These are phyloP conservation scores for Dysdera silvatica DNA, from an alignment of 1,140 invertebrate species.

Conservation along the genomic window DNA sequence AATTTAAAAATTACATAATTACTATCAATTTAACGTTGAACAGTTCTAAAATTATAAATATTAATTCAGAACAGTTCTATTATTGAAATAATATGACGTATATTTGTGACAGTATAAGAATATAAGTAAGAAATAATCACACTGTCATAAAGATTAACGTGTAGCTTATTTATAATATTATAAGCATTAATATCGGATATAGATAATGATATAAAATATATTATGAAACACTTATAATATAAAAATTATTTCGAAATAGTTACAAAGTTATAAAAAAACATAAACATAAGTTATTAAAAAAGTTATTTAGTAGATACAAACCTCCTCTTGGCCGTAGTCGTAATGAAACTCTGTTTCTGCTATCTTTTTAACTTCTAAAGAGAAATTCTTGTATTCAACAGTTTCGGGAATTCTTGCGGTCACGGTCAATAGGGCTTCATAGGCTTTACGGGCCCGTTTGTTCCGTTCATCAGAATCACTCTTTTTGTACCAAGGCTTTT, in stretches of 20 bases:
- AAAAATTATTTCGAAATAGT: too few relatives aligned
- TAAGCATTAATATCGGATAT: too few relatives aligned
- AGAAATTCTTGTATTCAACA: constrained; percentile 56
- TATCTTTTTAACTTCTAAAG: constrained; percentile 59
- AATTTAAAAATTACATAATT: too few relatives aligned
- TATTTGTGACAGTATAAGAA: not conserved
- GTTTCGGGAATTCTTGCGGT: constrained; percentile 69
- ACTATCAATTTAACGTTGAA: too few relatives aligned
- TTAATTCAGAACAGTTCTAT: not conserved
- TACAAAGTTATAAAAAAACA: too few relatives aligned
- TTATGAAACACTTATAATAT: too few relatives aligned
- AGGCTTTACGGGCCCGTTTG: constrained; percentile 73
- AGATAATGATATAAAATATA: too few relatives aligned
- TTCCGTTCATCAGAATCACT: constrained; percentile 72
- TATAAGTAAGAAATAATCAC: not conserved
- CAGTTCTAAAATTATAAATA: not conserved
- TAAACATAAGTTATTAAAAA: not conserved
- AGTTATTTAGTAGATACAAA: constrained; percentile 25
- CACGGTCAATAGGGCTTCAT: constrained; percentile 79
- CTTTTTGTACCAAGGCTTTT: constrained; percentile 71
- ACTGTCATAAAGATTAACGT: not conserved
- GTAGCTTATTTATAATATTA: not conserved
- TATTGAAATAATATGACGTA: not conserved
- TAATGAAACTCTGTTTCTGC: constrained; percentile 73
- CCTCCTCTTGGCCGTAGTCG: constrained; percentile 48